Evolutionary conservation across 2,113 vertebrate species (phyloP).

Genomic region (Scopus umbretta): DNA sequence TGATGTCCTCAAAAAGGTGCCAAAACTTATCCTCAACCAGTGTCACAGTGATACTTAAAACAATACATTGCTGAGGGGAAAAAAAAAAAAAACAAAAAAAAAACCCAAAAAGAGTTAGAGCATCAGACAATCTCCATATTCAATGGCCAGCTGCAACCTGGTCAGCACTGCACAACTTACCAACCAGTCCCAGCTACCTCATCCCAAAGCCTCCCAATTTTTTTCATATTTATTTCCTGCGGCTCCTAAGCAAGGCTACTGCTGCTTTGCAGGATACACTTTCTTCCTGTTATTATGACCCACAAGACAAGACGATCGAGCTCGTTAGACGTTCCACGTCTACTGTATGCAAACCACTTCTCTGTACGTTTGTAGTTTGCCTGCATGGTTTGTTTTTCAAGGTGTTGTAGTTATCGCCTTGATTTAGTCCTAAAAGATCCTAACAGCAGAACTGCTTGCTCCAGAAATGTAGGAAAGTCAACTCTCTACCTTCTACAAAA

Average conservation of each 20-base stretch:
- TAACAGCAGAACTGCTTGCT: not conserved
- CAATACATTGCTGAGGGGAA: not conserved
- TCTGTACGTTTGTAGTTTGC: not conserved
- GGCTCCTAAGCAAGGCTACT: not conserved
- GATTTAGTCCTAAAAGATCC: not conserved
- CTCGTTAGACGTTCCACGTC: not conserved
- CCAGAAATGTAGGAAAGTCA: not conserved
- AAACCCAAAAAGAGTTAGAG: not conserved
- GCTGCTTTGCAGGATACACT: not conserved
- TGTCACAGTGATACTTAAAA: not conserved
- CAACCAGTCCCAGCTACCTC: not conserved
- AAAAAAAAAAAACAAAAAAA: no score
- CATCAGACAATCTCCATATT: not conserved
- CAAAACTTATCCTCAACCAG: not conserved
- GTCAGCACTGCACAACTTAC: not conserved
- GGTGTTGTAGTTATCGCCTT: not conserved
- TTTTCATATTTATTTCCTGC: not conserved
- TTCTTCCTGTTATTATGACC: not conserved
- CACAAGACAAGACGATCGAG: not conserved
- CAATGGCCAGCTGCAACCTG: not conserved
- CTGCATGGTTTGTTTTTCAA: not conserved
- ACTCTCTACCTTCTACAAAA: not conserved
- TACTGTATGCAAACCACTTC: not conserved
- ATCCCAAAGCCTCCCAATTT: not conserved
- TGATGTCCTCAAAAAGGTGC: not conserved